These are phyloP conservation scores for Nymphalis c-album DNA, from an alignment of 2,888 invertebrate genomes.

Conservation along the genomic window DNA sequence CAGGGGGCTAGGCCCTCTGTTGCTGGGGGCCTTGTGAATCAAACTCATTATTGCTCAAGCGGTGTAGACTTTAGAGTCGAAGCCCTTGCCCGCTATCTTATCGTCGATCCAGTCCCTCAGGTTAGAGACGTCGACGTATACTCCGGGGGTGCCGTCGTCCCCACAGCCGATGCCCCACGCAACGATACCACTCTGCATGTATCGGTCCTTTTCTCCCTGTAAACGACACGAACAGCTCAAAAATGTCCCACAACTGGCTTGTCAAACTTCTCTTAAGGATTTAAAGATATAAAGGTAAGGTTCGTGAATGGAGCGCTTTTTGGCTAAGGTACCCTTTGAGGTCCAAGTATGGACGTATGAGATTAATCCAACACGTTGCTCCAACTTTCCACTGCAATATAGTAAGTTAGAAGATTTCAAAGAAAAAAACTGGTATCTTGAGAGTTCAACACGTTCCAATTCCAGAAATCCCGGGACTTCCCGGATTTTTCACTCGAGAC, in stretches of 20 bases:
- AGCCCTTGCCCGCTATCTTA: slow-evolving; percentile 71
- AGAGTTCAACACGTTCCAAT: no score
- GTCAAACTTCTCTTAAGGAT: no score
- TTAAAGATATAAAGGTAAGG: no score
- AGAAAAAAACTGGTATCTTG: no score
- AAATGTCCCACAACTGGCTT: not conserved
- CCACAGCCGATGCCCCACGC: slow-evolving; percentile 89
- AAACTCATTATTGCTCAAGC: not conserved
- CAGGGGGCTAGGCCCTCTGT: not conserved
- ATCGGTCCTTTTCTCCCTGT: slow-evolving; percentile 46
- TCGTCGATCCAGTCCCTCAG: slow-evolving; percentile 87
- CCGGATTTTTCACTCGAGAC: no score
- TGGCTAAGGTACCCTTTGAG: no score
- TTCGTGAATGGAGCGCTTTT: no score
- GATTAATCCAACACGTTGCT: no score
- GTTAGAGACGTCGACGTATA: slow-evolving; percentile 74
- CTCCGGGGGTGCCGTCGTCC: slow-evolving; percentile 40
- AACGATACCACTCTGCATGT: slow-evolving; percentile 80
- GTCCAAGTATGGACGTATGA: no score
- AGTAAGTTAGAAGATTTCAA: no score
- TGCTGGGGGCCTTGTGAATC: not conserved
- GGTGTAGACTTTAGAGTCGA: slow-evolving; percentile 62
- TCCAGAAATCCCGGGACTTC: no score
- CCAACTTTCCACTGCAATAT: no score
- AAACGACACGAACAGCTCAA: slow-evolving; percentile 22